Base-by-base conservation (phyloP, 2,888 invertebrate genomes). In the Troides helena region DNA sequence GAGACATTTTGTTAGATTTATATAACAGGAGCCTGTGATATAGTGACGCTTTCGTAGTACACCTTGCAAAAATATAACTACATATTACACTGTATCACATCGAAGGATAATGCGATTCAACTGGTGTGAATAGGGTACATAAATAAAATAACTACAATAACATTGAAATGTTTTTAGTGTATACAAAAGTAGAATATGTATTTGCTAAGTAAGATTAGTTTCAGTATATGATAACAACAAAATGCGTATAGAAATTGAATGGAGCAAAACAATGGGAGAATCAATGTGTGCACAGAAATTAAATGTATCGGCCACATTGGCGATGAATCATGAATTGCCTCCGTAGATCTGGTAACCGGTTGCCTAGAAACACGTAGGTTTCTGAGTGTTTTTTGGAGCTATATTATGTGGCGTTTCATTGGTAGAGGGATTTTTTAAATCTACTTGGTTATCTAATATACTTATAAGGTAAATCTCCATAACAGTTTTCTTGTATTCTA, bases 1-100 rank as follows among this genome's bases (percentile, higher is more conserved):
- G 36, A 57, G 56, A 39, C 62, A 62, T 70, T 70, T 58, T 17
- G 59, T 62, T 30, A 62, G 65, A 69, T 69, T 65, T 69, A 69
- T 69, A 58, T 43, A 46, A 53, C 64, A 25, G 53, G 25, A 23
- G 12, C 23, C 23, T 4, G n/a, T 53, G 53, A 53, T 58, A 14
- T 58, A 58, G 23, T 58, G 23, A 12, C 23, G 57, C 57, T 23
- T n/a, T 21, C 3, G 5, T 23, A 23, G 14, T 58, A 58, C 18
- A 57, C 57, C 10, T 58, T 23, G 57, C 23, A 23, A 14, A 23
- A 58, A n/a, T n/a, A 4, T n/a, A n/a, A n/a, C n/a, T 57, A 57
- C 21, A 23, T 23, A 14, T 46, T 17, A 12, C 0, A 14, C 46
- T 46, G 21, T 21, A 12, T 46, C 21, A 46, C 14, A 14, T 14